A percentile compares a stretch with the other conserved stretches of the same genome.
Evolutionary conservation across 2,797 vertebrate genomes (phyloP).

Genomic region (Xyrichtys novacula): DNA sequence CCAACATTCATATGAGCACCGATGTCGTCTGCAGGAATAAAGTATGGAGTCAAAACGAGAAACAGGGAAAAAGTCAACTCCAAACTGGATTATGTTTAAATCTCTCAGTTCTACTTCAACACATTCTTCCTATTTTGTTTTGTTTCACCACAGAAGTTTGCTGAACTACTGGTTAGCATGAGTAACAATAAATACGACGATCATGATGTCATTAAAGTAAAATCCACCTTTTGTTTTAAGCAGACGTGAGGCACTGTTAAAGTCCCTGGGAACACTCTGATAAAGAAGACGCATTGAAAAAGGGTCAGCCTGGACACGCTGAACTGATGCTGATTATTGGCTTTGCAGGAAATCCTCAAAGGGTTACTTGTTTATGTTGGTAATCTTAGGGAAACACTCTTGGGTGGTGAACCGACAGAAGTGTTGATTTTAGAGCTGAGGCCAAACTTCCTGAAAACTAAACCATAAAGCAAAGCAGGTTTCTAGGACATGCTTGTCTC

Average conservation of each 20-base stretch:
- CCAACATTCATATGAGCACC: constrained; percentile 99
- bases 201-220: not conserved
- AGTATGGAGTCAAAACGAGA: not conserved
- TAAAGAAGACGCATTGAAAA: constrained; percentile 4
- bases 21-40: constrained; percentile 90
- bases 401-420: constrained; percentile 51
- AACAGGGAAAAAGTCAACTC: not conserved
- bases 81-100: too few species aligned
- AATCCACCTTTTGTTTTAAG: not conserved
- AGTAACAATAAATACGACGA: not conserved
- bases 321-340: constrained; percentile 45
- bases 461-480: not conserved
- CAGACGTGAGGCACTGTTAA: not conserved
- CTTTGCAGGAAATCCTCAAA: constrained; percentile 66
- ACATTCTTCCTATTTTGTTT: not conserved
- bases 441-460: constrained; percentile 39
- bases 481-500: not conserved
- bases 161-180: not conserved
- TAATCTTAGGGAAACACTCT: constrained; percentile 69
- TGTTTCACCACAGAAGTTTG: not conserved
- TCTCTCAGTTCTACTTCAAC: too few species aligned
- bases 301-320: constrained; percentile 25
- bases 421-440: constrained; percentile 16
- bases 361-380: constrained; percentile 54
- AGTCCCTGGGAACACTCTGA: constrained; percentile 13